Base-by-base conservation (phyloP, 2,888 invertebrate genomes). In the Pachliopta kotzebuea region DNA sequence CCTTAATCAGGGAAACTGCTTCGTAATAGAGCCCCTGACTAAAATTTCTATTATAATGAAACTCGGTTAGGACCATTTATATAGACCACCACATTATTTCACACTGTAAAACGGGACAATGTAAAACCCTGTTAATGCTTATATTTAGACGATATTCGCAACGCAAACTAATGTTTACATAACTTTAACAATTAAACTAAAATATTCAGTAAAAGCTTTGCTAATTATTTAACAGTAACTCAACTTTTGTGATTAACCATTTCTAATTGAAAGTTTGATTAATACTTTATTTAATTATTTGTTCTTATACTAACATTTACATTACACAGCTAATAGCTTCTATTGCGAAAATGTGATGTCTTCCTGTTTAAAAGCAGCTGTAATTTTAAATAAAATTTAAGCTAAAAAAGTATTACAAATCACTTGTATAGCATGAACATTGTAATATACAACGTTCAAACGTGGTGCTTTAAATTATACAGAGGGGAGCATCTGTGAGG, bases 1-100 rank as follows among this genome's bases (percentile, higher is more conserved):
- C 80, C 81, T 84, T 86, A 86, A 85, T 85, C 84, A 83, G 79
- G 79, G 76, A 85, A 85, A 88, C 85, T 84, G 81, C 84, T 80
- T 81, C 84, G 81, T 83, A 86, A 85, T 85, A 80, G 78, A 77
- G 78, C 74, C 45, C 73, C 74, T n/a, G 76, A 79, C 80, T 78
- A 79, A 84, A 85, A 81, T 86, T 83, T 85, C 78, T 84, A 83
- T 83, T 80, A 76, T 84, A 86, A 85, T 85, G 78, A 77, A 81
- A 79, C 73, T 71, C 70, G 70, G 72, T 71, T 70, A 66, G 68
- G 71, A 23, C 14, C 24, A 42, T 62, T 66, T 59, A 59, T 56
- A 67, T 66, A 69, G 71, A 66, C 58, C 26, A 21, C 49, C 29
- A 37, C 26, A 17, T 50, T 29, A 56, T 45, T 65, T 56, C 49